Evolutionary conservation across 2,797 vertebrate species (phyloP).

Genomic region (Poeciliopsis turneri): DNA sequence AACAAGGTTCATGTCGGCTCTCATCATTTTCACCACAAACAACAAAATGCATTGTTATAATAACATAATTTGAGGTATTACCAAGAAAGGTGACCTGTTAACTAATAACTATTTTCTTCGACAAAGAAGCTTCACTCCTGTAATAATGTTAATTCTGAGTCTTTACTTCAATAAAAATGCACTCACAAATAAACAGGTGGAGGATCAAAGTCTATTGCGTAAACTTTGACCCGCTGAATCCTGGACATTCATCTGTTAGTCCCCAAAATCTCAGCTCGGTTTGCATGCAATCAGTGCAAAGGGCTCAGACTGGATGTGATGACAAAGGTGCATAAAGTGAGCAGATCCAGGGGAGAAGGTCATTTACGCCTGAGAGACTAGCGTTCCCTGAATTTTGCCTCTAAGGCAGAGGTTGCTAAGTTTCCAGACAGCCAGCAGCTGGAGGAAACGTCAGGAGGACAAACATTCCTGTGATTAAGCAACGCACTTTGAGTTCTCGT

Average conservation of each 20-base stretch:
- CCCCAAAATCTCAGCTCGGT: background rate
- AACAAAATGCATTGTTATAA: background rate
- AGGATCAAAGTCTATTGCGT: background rate
- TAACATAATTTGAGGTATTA: background rate
- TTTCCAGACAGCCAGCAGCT: background rate
- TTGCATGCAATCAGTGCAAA: background rate
- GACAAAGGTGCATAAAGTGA: background rate
- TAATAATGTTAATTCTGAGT: background rate
- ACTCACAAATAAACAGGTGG: background rate
- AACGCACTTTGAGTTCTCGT: background rate
- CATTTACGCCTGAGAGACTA: background rate
- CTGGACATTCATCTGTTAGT: slow-evolving; percentile 2
- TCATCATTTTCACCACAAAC: background rate
- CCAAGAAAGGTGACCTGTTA: background rate
- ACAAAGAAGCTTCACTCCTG: background rate
- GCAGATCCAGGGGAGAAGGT: background rate
- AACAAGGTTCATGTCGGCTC: background rate
- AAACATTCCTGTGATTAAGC: background rate
- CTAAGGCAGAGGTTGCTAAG: too few relatives aligned
- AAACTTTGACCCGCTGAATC: slow-evolving; percentile 34
- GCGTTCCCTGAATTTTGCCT: background rate
- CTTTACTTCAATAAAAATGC: slow-evolving; percentile 1
- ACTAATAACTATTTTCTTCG: background rate
- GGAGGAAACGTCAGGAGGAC: background rate
- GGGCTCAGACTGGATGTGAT: slow-evolving; percentile 2